Evolutionary conservation across 2,888 invertebrate genomes (phyloP).

Genomic region (Athalia rosae): DNA sequence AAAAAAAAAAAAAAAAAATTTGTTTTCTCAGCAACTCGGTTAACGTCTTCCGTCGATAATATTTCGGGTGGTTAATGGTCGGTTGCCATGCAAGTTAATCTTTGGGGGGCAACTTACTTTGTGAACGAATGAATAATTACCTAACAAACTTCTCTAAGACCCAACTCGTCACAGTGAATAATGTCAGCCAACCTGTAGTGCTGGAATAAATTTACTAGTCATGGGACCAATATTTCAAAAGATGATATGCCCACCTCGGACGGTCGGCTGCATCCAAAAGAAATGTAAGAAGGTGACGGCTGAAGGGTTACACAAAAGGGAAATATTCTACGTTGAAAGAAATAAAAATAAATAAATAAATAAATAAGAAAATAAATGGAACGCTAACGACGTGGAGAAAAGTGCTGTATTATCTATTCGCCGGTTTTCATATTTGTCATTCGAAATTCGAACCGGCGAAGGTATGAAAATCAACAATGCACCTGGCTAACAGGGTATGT

Average conservation of each 20-base stretch:
- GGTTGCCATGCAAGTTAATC: conserved; percentile 27
- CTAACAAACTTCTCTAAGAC: conserved; percentile 33
- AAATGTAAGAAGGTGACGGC: background rate
- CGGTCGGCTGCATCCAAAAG: background rate
- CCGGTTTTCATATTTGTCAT: background rate
- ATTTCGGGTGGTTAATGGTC: too few relatives aligned
- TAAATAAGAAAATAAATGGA: background rate
- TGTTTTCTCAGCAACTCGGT: conserved; percentile 1
- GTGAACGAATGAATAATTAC: conserved; percentile 36
- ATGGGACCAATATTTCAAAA: conserved; percentile 23
- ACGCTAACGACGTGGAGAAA: too few relatives aligned
- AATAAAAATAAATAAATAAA: background rate
- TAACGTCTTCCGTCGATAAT: background rate
- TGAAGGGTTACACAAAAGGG: conserved; percentile 8
- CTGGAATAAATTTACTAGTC: conserved; percentile 32
- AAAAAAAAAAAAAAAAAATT: background rate
- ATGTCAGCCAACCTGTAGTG: conserved; percentile 28
- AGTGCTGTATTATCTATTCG: too few relatives aligned
- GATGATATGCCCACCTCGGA: conserved; percentile 10
- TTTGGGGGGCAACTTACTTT: conserved; percentile 31
- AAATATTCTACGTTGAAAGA: background rate
- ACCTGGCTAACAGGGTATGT: background rate
- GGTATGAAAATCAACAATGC: conserved; percentile 22
- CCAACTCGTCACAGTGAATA: conserved; percentile 23
- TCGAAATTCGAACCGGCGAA: background rate